Evolutionary conservation across 2,113 vertebrate genomes (phyloP).

Genomic region (Zingel zingel): DNA sequence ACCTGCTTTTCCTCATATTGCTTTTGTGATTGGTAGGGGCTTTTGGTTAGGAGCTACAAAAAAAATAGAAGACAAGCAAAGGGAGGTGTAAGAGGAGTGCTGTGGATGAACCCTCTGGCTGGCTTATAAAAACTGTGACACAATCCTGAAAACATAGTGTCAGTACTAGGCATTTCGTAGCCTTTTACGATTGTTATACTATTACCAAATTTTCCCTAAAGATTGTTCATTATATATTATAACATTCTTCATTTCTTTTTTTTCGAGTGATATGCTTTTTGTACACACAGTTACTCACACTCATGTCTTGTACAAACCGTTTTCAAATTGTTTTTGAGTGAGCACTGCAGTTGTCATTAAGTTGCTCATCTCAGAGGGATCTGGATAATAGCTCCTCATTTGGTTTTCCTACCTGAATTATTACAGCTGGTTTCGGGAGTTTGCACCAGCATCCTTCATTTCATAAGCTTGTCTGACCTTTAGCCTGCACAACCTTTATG

Average conservation of each 20-base stretch:
- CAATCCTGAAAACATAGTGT: background rate
- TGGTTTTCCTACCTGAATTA: constrained; percentile 10
- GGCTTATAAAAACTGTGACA: background rate
- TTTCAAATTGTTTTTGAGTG: background rate
- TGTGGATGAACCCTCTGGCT: background rate
- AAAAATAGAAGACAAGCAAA: constrained; percentile 19
- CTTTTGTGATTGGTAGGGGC: constrained; percentile 53
- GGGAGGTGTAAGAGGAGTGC: constrained; percentile 4
- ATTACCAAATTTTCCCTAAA: background rate
- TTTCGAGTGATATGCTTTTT: background rate
- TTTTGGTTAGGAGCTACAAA: constrained; percentile 38
- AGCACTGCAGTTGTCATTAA: background rate
- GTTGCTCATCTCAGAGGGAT: background rate
- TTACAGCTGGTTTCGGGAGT: background rate
- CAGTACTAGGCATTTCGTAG: background rate
- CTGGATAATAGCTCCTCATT: background rate
- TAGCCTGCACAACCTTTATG: constrained; percentile 23
- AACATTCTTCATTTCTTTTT: background rate
- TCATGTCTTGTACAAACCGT: background rate
- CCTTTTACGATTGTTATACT: background rate
- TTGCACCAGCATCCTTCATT: constrained; percentile 33
- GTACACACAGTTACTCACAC: background rate
- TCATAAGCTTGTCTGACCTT: constrained; percentile 40
- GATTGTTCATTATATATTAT: background rate
- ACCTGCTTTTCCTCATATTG: constrained; percentile 45